Percentiles rank a stretch among this genome's conserved stretches.
phyloP scores from a whole-genome alignment of 2,888 invertebrate species.

The Meloe dianella region DNA sequence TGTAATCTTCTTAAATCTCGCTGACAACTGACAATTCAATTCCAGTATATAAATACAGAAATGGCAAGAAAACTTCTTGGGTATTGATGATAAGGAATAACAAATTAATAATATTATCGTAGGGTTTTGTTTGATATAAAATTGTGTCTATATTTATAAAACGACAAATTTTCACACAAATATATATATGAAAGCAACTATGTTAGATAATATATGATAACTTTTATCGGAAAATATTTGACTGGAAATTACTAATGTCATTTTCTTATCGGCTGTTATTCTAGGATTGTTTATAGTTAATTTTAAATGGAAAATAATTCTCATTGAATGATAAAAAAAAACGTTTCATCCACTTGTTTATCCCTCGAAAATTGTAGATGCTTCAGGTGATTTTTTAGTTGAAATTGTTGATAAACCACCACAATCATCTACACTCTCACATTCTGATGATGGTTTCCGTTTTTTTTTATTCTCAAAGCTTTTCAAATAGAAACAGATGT shows the following conservation, averaged over 20 bases:
- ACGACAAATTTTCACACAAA: not conserved
- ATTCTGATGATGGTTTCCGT: not conserved
- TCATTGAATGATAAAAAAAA: too few relatives aligned
- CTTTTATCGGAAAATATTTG: too few relatives aligned
- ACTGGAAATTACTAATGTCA: not conserved
- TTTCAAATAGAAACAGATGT: not conserved
- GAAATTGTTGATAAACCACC: too few relatives aligned
- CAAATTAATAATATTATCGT: slow-evolving; percentile 9
- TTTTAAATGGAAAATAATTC: not conserved
- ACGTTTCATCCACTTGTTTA: too few relatives aligned
- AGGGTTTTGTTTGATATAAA: not conserved
- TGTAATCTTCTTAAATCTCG: slow-evolving; percentile 40
- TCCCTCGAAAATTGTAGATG: too few relatives aligned
- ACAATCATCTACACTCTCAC: too few relatives aligned
- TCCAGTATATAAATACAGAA: slow-evolving; percentile 33
- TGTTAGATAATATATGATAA: too few relatives aligned
- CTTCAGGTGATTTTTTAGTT: too few relatives aligned
- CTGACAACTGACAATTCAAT: slow-evolving; percentile 37
- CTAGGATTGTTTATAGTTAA: not conserved
- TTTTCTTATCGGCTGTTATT: not conserved
- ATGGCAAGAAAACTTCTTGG: slow-evolving; percentile 12
- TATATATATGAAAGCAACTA: too few relatives aligned
- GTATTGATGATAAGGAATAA: slow-evolving; percentile 26
- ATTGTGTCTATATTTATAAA: not conserved
- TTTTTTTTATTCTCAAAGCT: not conserved